These are phyloP conservation scores for Calidris pugnax DNA, from an alignment of 2,113 vertebrate species.

Conservation along the genomic window DNA sequence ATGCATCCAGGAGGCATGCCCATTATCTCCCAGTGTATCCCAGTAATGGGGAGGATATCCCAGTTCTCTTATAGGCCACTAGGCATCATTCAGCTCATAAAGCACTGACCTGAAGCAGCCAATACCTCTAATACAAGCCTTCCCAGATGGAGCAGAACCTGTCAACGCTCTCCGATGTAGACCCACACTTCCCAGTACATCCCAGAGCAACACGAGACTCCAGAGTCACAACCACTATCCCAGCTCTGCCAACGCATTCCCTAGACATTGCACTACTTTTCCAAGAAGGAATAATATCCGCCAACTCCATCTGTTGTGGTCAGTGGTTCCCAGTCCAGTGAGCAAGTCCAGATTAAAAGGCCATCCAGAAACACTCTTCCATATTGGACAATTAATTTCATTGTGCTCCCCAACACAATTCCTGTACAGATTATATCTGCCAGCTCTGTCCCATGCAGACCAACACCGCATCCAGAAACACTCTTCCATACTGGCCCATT, in stretches of 20 bases:
- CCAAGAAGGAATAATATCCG: neutral
- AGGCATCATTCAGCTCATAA: neutral
- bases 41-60: neutral
- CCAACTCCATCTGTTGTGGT: constrained; percentile 3
- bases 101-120: neutral
- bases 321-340: constrained; percentile 2
- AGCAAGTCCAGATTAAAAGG: constrained; percentile 2
- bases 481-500: neutral
- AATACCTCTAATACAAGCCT: neutral
- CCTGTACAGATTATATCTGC: neutral
- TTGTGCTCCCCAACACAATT: neutral
- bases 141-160: neutral
- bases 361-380: constrained; percentile 3
- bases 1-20: neutral
- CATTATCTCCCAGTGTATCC: neutral
- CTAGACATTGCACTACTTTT: neutral
- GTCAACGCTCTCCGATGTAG: neutral
- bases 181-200: neutral
- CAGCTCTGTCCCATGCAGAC: neutral
- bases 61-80: neutral
- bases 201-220: neutral
- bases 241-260: neutral
- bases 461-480: too few relatives aligned
- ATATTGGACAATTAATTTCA: neutral
- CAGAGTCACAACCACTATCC: neutral